phyloP scores from a whole-genome alignment of 2,113 vertebrate species.

The Prionailurus bengalensis region DNA sequence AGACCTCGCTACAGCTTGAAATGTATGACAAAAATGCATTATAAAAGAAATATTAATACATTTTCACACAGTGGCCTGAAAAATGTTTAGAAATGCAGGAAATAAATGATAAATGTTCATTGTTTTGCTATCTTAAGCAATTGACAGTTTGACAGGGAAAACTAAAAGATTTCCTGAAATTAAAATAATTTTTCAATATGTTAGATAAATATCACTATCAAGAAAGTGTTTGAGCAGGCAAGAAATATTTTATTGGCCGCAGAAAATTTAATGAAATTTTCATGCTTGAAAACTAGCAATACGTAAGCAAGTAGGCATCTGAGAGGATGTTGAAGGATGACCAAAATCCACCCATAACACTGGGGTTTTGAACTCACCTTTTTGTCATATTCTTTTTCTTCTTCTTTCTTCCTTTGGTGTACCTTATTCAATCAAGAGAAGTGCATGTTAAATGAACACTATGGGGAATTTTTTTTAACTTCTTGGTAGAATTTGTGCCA shows the following conservation, averaged over 20 bases:
- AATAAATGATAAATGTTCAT: conserved; percentile 60
- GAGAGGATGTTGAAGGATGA: not conserved
- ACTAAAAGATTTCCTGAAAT: conserved; percentile 71
- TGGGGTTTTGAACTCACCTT: not conserved
- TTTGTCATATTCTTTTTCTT: not conserved
- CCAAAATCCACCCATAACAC: not conserved
- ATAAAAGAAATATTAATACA: conserved; percentile 48
- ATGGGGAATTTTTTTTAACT: not conserved
- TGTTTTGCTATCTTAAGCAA: conserved; percentile 64
- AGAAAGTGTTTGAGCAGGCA: conserved; percentile 48
- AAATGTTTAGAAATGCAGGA: conserved; percentile 65
- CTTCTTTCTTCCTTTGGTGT: not conserved
- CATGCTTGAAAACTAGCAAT: conserved; percentile 52
- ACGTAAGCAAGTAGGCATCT: not conserved
- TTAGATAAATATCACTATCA: conserved; percentile 63
- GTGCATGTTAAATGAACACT: not conserved
- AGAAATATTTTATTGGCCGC: conserved; percentile 53
- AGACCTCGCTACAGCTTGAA: not conserved
- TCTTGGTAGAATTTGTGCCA: not conserved
- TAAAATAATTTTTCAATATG: conserved; percentile 70
- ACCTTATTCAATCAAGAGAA: not conserved
- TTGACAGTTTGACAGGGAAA: conserved; percentile 48
- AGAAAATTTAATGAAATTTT: conserved; percentile 64
- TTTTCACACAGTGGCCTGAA: conserved; percentile 18
- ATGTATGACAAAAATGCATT: conserved; percentile 29